phyloP scores from a whole-genome alignment of 2,888 invertebrate genomes.

The Dolichopus griseipennis region DNA sequence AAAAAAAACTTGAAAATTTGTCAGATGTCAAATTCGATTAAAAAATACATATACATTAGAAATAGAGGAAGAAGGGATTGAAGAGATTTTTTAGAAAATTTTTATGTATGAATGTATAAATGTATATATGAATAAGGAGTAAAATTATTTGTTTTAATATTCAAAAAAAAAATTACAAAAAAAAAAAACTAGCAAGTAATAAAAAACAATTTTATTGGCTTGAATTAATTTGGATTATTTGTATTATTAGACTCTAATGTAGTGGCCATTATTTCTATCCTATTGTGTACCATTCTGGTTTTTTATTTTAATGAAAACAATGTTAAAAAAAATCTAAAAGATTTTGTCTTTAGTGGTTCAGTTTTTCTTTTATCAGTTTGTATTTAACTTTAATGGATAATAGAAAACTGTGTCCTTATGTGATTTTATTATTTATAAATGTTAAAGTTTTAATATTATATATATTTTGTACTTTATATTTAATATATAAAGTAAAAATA shows the following conservation, averaged over 20 bases:
- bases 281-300: background rate
- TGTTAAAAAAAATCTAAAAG: too few species aligned
- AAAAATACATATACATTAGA: background rate
- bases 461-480: too few species aligned
- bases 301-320: background rate
- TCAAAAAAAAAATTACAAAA: background rate
- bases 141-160: background rate
- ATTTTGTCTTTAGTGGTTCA: too few species aligned
- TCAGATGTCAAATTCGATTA: background rate
- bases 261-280: too few species aligned
- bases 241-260: background rate
- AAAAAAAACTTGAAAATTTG: background rate
- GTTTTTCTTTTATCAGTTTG: too few species aligned
- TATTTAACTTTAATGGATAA: too few species aligned
- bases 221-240: slow-evolving; percentile 1
- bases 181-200: too few species aligned
- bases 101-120: too few species aligned
- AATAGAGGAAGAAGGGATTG: background rate
- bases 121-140: background rate
- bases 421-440: too few species aligned
- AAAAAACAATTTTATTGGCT: background rate
- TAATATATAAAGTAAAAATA: too few species aligned
- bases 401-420: too few species aligned
- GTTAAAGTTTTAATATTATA: too few species aligned
- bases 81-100: background rate